Conservation (phyloP, 2,888 invertebrate genomes). For the Heteropelma amictum region DNA sequence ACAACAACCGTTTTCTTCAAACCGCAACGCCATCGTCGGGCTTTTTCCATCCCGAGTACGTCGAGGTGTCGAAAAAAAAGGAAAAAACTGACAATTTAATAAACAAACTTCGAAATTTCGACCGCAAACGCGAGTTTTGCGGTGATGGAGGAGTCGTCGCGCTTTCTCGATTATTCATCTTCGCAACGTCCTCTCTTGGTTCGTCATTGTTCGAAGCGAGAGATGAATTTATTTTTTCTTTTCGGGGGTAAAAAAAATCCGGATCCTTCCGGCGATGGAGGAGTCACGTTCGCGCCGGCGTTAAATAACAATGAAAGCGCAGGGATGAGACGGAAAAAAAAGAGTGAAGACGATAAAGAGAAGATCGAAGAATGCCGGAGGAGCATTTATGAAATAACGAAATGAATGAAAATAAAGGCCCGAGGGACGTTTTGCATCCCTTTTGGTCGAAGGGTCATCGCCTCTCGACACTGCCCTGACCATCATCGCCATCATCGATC, state of each 20-base stretch:
- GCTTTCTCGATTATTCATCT: not conserved
- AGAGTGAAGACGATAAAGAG: constrained; percentile 21
- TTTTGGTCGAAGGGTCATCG: constrained; percentile 64
- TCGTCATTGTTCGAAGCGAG: not conserved
- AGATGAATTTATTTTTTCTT: no score
- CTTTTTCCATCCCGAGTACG: not conserved
- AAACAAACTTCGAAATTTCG: not conserved
- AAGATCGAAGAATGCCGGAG: constrained; percentile 15
- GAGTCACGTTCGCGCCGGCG: constrained; percentile 50
- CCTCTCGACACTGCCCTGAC: constrained; percentile 62
- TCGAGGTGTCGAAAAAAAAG: not conserved
- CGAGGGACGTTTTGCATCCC: constrained; percentile 57
- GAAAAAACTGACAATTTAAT: not conserved
- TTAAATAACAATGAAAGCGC: constrained; percentile 39
- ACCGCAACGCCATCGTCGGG: not conserved
- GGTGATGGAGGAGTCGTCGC: no score
- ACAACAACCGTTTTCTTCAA: not conserved
- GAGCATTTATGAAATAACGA: not conserved
- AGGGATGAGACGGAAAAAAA: constrained; percentile 4
- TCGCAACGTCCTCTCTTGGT: not conserved
- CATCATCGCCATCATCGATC: constrained; percentile 39
- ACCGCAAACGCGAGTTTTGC: no score
- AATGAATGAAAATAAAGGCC: constrained; percentile 31
- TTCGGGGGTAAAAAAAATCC: not conserved
- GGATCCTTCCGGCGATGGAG: constrained; percentile 24